These are phyloP conservation scores for Epiblema foenella DNA, from an alignment of 2,888 invertebrate species.

Conservation along the genomic window DNA sequence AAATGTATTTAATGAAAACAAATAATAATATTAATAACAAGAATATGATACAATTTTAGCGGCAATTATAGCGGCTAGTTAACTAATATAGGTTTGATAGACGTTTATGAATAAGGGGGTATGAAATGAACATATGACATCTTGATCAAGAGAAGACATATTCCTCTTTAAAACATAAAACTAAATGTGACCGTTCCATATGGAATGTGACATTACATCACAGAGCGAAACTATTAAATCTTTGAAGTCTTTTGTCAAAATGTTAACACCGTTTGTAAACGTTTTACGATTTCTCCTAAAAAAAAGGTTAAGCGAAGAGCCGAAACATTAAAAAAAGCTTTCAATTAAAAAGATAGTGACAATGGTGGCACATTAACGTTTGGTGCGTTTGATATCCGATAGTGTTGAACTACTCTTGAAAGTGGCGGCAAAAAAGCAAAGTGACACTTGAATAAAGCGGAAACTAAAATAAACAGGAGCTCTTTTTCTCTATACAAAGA, in stretches of 20 bases:
- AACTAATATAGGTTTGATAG: too few relatives aligned
- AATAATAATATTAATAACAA: too few relatives aligned
- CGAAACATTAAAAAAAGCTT: slow-evolving; percentile 74
- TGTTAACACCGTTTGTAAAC: slow-evolving; percentile 58
- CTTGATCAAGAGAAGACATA: slow-evolving; percentile 49
- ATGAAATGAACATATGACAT: neutral
- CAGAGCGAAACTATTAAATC: slow-evolving; percentile 65
- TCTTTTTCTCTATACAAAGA: slow-evolving; percentile 71
- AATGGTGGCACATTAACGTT: slow-evolving; percentile 75
- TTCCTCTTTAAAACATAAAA: slow-evolving; percentile 66
- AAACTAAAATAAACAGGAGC: slow-evolving; percentile 78
- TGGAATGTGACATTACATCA: slow-evolving; percentile 68
- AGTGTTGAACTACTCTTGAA: slow-evolving; percentile 73
- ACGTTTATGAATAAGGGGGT: too few relatives aligned
- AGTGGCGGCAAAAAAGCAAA: slow-evolving; percentile 80
- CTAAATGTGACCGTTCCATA: slow-evolving; percentile 74
- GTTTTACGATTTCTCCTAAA: slow-evolving; percentile 76
- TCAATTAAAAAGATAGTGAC: slow-evolving; percentile 81
- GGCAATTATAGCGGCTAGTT: too few relatives aligned
- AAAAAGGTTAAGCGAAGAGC: slow-evolving; percentile 62
- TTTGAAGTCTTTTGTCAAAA: slow-evolving; percentile 80
- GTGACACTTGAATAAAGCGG: slow-evolving; percentile 84
- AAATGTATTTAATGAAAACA: too few relatives aligned
- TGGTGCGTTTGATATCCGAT: slow-evolving; percentile 81
- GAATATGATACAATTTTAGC: too few relatives aligned